A percentile compares a stretch with the other conserved stretches of the same genome.
Conservation (phyloP, 2,888 invertebrate genomes). For the Pheosia tremula region DNA sequence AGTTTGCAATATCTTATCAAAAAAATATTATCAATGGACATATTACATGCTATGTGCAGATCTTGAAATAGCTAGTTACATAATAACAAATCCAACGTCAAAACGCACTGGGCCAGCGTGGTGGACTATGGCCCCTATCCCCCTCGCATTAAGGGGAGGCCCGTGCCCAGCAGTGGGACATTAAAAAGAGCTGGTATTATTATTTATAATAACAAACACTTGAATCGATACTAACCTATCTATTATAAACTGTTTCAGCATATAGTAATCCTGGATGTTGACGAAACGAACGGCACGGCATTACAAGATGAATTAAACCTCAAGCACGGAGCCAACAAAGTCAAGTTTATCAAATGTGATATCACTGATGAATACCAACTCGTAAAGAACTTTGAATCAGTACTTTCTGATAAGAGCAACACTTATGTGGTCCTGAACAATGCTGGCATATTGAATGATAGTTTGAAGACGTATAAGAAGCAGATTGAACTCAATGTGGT, state of each 20-base stretch:
- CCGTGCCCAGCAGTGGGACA: no score
- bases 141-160: no score
- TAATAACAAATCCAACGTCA: no score
- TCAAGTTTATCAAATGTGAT: constrained; percentile 32
- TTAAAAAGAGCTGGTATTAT: no score
- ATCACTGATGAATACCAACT: constrained; percentile 30
- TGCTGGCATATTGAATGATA: constrained; percentile 47
- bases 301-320: constrained; percentile 28
- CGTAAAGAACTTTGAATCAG: constrained; percentile 19
- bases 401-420: constrained; percentile 17
- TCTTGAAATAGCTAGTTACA: no score
- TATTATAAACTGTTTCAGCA: constrained; percentile 29
- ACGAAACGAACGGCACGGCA: constrained; percentile 19
- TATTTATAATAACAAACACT: no score
- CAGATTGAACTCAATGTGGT: constrained; percentile 46
- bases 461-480: constrained; percentile 31
- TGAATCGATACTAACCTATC: no score
- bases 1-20: no score
- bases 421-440: constrained; percentile 25
- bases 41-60: no score
- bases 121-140: no score
- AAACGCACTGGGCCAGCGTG: no score
- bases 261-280: constrained; percentile 27
- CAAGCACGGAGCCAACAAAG: constrained; percentile 25
- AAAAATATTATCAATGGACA: no score